Conservation (phyloP, 2,797 vertebrate genomes). For the Halcyon leucocephala region DNA sequence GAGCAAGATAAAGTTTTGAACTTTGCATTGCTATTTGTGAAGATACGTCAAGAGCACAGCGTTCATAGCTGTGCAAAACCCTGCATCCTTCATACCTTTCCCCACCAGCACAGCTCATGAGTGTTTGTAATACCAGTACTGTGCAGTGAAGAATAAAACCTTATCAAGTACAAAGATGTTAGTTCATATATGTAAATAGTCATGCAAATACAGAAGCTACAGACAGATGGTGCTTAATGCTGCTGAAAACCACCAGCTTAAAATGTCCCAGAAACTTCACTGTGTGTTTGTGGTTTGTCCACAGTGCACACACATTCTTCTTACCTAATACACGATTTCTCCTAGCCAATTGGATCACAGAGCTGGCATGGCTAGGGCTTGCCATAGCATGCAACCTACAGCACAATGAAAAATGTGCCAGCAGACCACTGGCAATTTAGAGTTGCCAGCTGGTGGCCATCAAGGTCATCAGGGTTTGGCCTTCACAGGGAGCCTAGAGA, state of each 20-base stretch:
- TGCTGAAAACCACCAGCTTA: not conserved
- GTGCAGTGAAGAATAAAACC: not conserved
- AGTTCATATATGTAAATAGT: not conserved
- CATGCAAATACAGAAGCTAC: not conserved
- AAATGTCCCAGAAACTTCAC: not conserved
- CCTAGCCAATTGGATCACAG: not conserved
- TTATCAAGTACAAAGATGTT: not conserved
- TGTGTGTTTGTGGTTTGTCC: not conserved
- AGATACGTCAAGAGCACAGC: not conserved
- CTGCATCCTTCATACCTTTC: not conserved
- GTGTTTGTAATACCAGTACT: not conserved
- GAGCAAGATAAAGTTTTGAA: not conserved
- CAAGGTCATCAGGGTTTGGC: too few relatives aligned
- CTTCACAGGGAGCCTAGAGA: not conserved
- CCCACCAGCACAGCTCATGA: not conserved
- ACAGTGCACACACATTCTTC: not conserved
- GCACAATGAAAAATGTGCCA: not conserved
- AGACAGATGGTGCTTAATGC: not conserved
- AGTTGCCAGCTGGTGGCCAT: not conserved
- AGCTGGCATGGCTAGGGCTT: not conserved
- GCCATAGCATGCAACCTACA: not conserved
- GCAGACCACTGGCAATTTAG: not conserved
- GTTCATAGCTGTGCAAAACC: not conserved
- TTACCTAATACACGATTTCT: fast-evolving
- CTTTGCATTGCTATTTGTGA: not conserved